These are phyloP conservation scores for Andrena bucephala DNA, from an alignment of 2,888 invertebrate genomes.

Conservation along the genomic window DNA sequence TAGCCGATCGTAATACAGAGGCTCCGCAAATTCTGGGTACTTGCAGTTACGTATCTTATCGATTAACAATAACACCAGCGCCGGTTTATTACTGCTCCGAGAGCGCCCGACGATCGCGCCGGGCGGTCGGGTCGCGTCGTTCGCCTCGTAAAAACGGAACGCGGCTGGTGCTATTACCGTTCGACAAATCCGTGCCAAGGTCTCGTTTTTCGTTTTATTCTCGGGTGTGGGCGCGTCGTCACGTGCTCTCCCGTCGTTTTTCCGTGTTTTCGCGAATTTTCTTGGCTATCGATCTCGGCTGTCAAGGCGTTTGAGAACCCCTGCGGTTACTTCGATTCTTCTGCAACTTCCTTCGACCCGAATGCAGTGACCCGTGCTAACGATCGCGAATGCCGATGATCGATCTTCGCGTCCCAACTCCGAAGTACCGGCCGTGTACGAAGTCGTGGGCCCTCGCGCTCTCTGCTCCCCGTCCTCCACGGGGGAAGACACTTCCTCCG, in stretches of 20 bases:
- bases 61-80: neutral
- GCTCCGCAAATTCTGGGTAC: no score
- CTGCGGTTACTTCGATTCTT: constrained; percentile 50
- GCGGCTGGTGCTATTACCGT: constrained; percentile 35
- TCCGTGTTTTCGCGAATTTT: constrained; percentile 12
- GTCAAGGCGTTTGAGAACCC: constrained; percentile 42
- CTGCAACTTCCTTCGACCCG: constrained; percentile 59
- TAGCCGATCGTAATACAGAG: no score
- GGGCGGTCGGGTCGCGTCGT: neutral
- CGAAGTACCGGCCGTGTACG: constrained; percentile 10
- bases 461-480: constrained; percentile 13
- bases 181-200: constrained; percentile 73
- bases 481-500: neutral
- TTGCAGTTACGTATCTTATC: neutral
- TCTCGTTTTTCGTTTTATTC: constrained; percentile 68
- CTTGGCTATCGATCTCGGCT: neutral
- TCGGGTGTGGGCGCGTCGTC: constrained; percentile 51
- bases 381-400: constrained; percentile 55
- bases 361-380: constrained; percentile 62
- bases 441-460: constrained; percentile 31
- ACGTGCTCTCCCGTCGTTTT: constrained; percentile 32
- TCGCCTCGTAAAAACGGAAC: constrained; percentile 61
- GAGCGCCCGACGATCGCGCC: constrained; percentile 18
- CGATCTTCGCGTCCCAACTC: constrained; percentile 51
- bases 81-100: constrained; percentile 24